Evolutionary conservation across 2,113 vertebrate species (phyloP).

Genomic region (Leptocoma aspasia): DNA sequence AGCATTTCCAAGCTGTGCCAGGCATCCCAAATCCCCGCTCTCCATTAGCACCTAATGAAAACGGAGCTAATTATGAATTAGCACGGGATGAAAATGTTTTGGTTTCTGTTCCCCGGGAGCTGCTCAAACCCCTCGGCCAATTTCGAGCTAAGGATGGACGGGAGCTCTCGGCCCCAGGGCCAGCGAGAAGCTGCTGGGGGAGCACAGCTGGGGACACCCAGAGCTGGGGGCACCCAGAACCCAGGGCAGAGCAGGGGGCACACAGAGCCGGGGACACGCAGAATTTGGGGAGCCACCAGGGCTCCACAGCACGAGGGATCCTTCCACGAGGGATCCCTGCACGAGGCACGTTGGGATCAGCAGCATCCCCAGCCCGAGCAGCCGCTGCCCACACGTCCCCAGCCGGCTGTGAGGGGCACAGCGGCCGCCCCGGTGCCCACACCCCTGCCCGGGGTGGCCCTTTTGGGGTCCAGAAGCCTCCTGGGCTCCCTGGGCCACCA

Average conservation of each 20-base stretch:
- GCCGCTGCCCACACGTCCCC: fast-evolving
- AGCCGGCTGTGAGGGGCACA: fast-evolving
- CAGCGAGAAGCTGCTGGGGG: not conserved
- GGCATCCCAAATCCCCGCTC: constrained; percentile 67
- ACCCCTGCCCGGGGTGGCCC: fast-evolving
- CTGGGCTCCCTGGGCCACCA: not conserved
- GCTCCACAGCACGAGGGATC: not conserved
- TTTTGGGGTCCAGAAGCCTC: not conserved
- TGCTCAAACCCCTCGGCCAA: not conserved
- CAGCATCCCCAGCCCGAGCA: not conserved
- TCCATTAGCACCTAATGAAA: constrained; percentile 74
- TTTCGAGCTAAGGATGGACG: not conserved
- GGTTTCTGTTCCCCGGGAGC: constrained; percentile 35
- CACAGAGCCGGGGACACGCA: not conserved
- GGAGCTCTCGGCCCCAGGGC: not conserved
- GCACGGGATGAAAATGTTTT: constrained; percentile 46
- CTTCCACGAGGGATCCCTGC: fast-evolving
- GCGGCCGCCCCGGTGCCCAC: fast-evolving
- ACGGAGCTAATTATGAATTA: constrained; percentile 56
- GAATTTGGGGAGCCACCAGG: not conserved
- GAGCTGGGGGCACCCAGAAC: fast-evolving
- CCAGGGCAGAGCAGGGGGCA: not conserved
- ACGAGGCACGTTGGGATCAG: fast-evolving
- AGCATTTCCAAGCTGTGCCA: constrained; percentile 70
- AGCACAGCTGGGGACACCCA: not conserved